Evolutionary conservation across 2,888 invertebrate species (phyloP).

Genomic region (Rhagonycha fulva): DNA sequence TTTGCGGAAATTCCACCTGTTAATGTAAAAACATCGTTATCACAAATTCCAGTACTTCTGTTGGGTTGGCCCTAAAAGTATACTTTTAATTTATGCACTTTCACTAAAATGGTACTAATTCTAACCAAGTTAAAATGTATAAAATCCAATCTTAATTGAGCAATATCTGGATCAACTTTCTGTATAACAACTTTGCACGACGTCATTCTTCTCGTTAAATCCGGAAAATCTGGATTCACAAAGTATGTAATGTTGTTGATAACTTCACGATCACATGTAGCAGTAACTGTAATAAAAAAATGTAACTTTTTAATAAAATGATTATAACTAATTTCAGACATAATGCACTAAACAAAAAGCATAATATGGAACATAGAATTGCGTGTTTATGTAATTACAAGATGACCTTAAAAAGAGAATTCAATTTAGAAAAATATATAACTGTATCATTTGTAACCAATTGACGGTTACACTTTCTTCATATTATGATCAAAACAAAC

Average conservation of each 20-base stretch:
- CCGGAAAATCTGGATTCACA: conserved; percentile 81
- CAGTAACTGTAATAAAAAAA: conserved; percentile 62
- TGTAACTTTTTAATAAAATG: neutral
- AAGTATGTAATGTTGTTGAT: conserved; percentile 83
- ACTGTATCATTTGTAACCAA: neutral
- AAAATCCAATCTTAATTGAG: conserved; percentile 83
- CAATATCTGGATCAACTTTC: conserved; percentile 77
- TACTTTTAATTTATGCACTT: neutral
- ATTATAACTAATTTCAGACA: neutral
- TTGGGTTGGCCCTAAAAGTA: conserved; percentile 77
- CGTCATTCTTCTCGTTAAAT: conserved; percentile 68
- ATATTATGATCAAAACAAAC: neutral
- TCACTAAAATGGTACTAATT: conserved; percentile 28
- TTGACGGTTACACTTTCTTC: neutral
- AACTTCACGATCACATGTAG: conserved; percentile 72
- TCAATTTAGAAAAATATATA: neutral
- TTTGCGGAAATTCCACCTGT: conserved; percentile 63
- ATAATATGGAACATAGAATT: neutral
- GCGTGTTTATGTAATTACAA: neutral
- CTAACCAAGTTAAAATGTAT: conserved; percentile 80
- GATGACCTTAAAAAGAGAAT: neutral
- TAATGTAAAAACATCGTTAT: conserved; percentile 72
- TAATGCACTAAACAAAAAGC: neutral
- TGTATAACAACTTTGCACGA: conserved; percentile 75
- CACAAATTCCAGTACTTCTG: conserved; percentile 75